Conservation (phyloP, 2,797 vertebrate genomes). For the Alcedo atthis region DNA sequence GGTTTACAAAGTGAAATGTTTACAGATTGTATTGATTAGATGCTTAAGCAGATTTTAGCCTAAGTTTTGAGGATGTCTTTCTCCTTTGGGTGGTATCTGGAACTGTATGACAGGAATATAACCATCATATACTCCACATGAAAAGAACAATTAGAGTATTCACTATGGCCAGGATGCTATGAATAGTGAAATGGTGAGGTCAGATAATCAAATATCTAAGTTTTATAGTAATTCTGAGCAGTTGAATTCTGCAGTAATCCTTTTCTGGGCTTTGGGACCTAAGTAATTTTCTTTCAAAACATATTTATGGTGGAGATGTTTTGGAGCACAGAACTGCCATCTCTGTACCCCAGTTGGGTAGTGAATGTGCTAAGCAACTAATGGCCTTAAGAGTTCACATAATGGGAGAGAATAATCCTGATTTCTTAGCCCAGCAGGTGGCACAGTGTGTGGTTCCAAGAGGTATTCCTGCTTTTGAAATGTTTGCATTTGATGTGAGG, state of each 20-base stretch:
- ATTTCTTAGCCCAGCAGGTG: neutral
- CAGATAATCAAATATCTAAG: rapidly evolving
- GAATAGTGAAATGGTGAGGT: neutral
- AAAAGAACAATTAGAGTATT: neutral
- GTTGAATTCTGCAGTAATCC: neutral
- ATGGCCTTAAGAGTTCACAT: neutral
- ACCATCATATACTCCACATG: neutral
- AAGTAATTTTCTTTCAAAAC: neutral
- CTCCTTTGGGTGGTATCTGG: neutral
- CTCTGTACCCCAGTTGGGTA: neutral
- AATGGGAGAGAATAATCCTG: neutral
- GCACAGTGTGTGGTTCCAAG: neutral
- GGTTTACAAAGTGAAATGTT: neutral
- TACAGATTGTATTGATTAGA: neutral
- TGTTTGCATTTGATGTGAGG: neutral
- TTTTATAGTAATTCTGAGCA: neutral
- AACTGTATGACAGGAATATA: neutral
- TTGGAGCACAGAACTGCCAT: neutral
- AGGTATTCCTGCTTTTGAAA: neutral
- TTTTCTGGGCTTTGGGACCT: neutral
- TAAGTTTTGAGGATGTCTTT: neutral
- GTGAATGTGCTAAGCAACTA: neutral
- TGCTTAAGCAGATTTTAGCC: neutral
- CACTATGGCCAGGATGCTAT: neutral
- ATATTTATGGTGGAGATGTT: neutral